Base-by-base conservation (phyloP, 2,888 invertebrate species). In the Eupithecia subumbrata region DNA sequence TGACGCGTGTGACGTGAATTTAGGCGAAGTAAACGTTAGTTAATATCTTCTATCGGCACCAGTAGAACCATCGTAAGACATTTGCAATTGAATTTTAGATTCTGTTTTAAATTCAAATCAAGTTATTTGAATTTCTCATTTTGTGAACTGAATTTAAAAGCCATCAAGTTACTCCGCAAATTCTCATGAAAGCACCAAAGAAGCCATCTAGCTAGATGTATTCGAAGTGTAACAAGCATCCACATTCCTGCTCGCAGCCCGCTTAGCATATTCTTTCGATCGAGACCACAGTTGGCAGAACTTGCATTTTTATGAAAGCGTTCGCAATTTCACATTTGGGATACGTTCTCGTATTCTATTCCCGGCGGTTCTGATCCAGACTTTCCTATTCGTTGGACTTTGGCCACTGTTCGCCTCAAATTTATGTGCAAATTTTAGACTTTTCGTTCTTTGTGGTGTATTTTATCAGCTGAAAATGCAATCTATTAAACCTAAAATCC, bases 291-390 rank as follows among this genome's bases (percentile, higher is more conserved):
- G 67, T 63, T 73, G 70, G 60, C 52, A 43, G 48, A 56, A 71
- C 73, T 71, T 76, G 45, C 73, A 76, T 72, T 72, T 56, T 68
- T 71, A 74, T 74, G 73, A 52, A 67, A 68, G 76, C 30, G 43
- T 7, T 34, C 22, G 66, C 9, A 60, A 76, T 68, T 73, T 71
- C 64, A 34, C 45, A 48, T 71, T 56, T 25, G 64, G 71, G 52
- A 71, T 67, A 67, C 34, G 34, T 34, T 60, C 60, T 60, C 60
- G 18, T 64, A 34, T 34, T 34, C 30, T 34, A 34, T 72, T 67
- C 70, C 69, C 30, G 66, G 48, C 48, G 60, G 68, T 56, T 60
- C 12, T 25, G 60, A n/a, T 63, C 64, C 22, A 66, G 64, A 70
- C 45, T 60, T 37, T 70, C 11, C 25, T 8, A 71, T 63, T 73